Percentiles rank a stretch among this genome's conserved stretches.
Conservation (phyloP, 2,888 invertebrate species). For the Drosophila mercatorum region DNA sequence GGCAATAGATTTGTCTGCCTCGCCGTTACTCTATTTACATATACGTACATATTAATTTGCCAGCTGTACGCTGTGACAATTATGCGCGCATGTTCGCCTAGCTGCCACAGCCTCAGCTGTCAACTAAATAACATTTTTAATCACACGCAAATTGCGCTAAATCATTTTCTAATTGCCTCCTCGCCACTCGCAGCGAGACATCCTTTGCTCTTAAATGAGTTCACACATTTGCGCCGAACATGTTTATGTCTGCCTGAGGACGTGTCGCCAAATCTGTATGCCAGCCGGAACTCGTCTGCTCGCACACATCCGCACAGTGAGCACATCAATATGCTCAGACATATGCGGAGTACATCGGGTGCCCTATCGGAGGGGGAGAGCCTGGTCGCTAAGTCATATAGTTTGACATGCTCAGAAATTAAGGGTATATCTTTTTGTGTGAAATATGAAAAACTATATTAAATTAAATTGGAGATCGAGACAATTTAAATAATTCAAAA, state of each 20-base stretch:
- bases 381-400: not conserved
- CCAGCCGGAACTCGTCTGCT: slow-evolving; percentile 23
- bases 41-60: slow-evolving; percentile 39
- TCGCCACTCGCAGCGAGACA: slow-evolving; percentile 22
- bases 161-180: slow-evolving; percentile 74
- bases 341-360: slow-evolving; percentile 10
- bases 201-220: slow-evolving; percentile 50
- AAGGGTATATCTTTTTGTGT: not conserved
- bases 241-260: slow-evolving; percentile 54
- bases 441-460: too few relatives aligned
- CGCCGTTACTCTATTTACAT: slow-evolving; percentile 32
- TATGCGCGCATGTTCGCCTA: slow-evolving; percentile 4
- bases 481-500: too few relatives aligned
- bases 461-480: too few relatives aligned
- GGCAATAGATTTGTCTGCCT: slow-evolving; percentile 23
- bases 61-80: slow-evolving; percentile 22
- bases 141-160: slow-evolving; percentile 64
- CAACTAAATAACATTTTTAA: slow-evolving; percentile 54
- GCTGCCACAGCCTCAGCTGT: not conserved
- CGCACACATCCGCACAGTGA: not conserved
- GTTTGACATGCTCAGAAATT: not conserved
- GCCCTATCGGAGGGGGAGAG: not conserved
- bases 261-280: slow-evolving; percentile 52
- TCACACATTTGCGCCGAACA: slow-evolving; percentile 53
- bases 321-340: slow-evolving; percentile 40